Evolutionary conservation across 2,113 vertebrate species (phyloP).

Genomic region (Xenopus borealis): DNA sequence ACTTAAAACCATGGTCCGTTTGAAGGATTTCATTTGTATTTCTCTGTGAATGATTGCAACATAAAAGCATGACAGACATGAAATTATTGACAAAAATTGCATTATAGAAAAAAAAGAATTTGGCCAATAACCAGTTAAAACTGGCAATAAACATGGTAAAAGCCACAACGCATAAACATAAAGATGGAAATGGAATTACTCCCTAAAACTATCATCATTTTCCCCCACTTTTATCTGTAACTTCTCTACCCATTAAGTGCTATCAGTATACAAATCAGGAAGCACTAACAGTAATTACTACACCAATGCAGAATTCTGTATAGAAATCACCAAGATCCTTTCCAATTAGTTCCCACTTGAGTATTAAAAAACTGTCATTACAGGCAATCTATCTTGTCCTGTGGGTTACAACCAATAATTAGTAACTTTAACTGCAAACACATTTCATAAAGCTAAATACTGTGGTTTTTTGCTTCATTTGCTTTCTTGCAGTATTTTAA

Average conservation of each 20-base stretch:
- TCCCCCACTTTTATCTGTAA: background rate
- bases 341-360: background rate
- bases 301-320: background rate
- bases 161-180: background rate
- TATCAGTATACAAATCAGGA: background rate
- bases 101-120: too few species aligned
- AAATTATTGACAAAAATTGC: too few species aligned
- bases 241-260: background rate
- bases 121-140: too few species aligned
- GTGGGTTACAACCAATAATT: background rate
- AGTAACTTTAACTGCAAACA: conserved; percentile 2
- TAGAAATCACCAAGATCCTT: background rate
- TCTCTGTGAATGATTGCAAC: too few species aligned
- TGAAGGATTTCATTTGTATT: too few species aligned
- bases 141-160: too few species aligned
- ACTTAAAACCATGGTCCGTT: too few species aligned
- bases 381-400: background rate
- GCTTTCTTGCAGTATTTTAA: too few species aligned
- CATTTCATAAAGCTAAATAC: conserved; percentile 1
- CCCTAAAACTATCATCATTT: background rate
- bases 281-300: background rate
- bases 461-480: background rate
- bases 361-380: background rate
- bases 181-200: background rate
- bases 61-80: too few species aligned